Base-by-base conservation (phyloP, 2,888 invertebrate genomes). In the Xanthorhoe spadicearia region DNA sequence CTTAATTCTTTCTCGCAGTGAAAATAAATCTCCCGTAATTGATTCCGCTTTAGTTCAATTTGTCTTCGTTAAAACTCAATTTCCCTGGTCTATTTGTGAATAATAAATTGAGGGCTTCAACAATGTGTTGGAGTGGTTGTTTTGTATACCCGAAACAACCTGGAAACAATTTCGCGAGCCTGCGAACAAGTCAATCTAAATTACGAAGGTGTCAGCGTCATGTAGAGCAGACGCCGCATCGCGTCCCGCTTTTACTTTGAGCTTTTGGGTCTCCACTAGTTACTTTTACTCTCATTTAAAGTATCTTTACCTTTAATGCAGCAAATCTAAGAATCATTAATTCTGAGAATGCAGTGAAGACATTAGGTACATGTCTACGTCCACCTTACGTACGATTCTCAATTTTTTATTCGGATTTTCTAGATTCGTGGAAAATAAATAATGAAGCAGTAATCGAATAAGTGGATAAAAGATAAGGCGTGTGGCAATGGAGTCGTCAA, bases 41-140 rank as follows among this genome's bases (percentile, higher is more conserved):
- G 91, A 90, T 91, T 92, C 87, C 84, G 90, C 88, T 91, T 90
- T 88, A 89, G 88, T 92, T 89, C 89, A 90, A 91, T 92, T 90
- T 91, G 90, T 91, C 91, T 91, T 92, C 90, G 90, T 92, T 91
- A 91, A 91, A 92, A 90, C 89, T 86, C 91, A 89, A 92, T 92
- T 90, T 90, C 88, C 87, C 82, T 84, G 88, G 90, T 90, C 89
- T 90, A 89, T 90, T 90, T 90, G 89, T 88, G 88, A 90, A 90
- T 90, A 90, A 91, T 90, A 91, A 91, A 91, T 90, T 87, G 86
- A 83, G 85, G 83, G 84, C 86, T 88, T 86, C 84, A 84, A 80
- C 84, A 81, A 82, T 87, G 85, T 84, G 82, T 81, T 79, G 79
- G 81, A 73, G 77, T 79, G 81, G 78, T 84, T 87, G 84, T 84